Evolutionary conservation across 2,797 vertebrate species (phyloP).

Genomic region (Gallinago stenura): DNA sequence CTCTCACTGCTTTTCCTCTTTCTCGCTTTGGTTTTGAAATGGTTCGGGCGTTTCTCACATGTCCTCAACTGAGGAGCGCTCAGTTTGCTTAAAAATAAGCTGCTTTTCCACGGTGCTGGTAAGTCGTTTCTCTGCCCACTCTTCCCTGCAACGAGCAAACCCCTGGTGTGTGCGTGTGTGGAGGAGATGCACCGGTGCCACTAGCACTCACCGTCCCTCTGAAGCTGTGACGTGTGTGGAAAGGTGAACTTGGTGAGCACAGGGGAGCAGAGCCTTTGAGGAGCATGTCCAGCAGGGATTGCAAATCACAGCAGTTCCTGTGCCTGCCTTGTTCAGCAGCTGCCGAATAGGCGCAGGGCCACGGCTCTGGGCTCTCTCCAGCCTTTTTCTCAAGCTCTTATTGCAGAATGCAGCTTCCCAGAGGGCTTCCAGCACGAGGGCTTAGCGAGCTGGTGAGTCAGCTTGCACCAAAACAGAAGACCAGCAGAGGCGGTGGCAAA

Average conservation of each 20-base stretch:
- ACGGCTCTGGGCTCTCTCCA: not conserved
- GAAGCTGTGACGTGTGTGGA: not conserved
- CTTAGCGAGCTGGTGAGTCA: not conserved
- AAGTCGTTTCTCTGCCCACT: not conserved
- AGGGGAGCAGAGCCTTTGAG: not conserved
- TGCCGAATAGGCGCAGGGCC: fast-evolving
- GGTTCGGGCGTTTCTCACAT: not conserved
- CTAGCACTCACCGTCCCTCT: not conserved
- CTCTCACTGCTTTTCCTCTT: not conserved
- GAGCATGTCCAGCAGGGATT: not conserved
- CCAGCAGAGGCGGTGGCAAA: not conserved
- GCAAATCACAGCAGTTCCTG: not conserved
- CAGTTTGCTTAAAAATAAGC: not conserved
- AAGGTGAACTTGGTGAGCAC: too few species aligned
- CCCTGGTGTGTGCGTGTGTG: fast-evolving
- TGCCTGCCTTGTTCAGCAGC: not conserved
- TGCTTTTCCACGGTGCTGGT: not conserved
- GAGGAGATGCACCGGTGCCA: not conserved
- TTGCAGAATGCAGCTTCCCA: not conserved
- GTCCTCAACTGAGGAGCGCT: not conserved
- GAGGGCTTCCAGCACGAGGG: not conserved
- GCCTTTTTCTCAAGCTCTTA: not conserved
- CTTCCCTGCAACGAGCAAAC: not conserved
- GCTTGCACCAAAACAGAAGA: not conserved
- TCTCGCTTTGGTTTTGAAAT: not conserved